These are phyloP conservation scores for Lagopus leucura DNA, from an alignment of 2,113 vertebrate genomes.

Conservation along the genomic window DNA sequence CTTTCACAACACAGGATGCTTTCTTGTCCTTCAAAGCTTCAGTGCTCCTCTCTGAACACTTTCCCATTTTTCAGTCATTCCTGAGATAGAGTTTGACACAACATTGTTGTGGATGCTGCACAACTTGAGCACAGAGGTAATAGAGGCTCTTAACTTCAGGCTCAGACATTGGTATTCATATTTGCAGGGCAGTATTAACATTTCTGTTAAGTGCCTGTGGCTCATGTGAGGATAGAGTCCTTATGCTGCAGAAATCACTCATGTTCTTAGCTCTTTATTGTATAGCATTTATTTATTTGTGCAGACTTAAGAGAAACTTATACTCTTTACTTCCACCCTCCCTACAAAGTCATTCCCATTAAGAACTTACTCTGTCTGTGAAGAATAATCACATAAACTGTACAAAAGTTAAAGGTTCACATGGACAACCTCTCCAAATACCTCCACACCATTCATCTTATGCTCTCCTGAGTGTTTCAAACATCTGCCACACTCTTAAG, in stretches of 20 bases:
- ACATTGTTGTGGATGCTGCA: not conserved
- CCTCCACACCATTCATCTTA: not conserved
- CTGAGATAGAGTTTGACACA: not conserved
- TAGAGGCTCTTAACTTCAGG: rapidly evolving
- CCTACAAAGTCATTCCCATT: not conserved
- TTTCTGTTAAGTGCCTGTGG: not conserved
- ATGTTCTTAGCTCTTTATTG: not conserved
- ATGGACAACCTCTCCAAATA: not conserved
- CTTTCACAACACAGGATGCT: not conserved
- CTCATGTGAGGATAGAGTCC: not conserved
- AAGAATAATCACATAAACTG: not conserved
- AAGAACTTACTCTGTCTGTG: not conserved
- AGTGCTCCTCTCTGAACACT: not conserved
- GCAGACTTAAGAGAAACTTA: not conserved
- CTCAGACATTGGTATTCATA: not conserved
- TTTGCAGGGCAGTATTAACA: not conserved
- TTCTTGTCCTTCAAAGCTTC: not conserved
- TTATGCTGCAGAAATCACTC: not conserved
- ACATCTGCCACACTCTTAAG: not conserved
- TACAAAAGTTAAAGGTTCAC: not conserved
- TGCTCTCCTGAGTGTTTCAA: not conserved
- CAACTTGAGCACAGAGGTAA: not conserved
- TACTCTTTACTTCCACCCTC: not conserved
- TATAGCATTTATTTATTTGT: not conserved
- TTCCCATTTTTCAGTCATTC: not conserved